Percentiles rank a stretch among this genome's conserved stretches.
Conservation (phyloP, 2,888 invertebrate genomes). For the Parnassius apollo region DNA sequence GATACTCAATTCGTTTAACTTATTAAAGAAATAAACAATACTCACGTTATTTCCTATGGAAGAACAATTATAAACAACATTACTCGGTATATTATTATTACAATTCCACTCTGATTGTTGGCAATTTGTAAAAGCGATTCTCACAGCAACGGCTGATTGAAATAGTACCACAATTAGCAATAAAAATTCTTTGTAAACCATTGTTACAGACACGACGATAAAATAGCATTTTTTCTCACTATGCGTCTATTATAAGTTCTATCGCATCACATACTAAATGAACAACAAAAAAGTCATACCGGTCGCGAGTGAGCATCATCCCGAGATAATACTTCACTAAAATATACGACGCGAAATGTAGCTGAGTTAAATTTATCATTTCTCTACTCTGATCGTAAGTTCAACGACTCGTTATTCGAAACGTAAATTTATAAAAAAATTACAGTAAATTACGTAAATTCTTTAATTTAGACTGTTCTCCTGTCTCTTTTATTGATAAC, state of each 20-base stretch:
- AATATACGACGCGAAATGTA: constrained; percentile 43
- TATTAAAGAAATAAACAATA: constrained; percentile 28
- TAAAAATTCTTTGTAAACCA: constrained; percentile 38
- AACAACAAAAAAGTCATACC: constrained; percentile 50
- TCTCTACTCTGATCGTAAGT: constrained; percentile 22
- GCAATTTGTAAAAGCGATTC: constrained; percentile 69
- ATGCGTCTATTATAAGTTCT: constrained; percentile 30
- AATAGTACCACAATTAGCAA: constrained; percentile 35
- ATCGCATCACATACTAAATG: constrained; percentile 41
- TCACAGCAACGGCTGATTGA: constrained; percentile 45
- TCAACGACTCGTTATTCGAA: constrained; percentile 22
- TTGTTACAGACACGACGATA: constrained; percentile 33
- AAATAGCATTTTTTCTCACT: constrained; percentile 33
- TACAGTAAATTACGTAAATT: constrained; percentile 16
- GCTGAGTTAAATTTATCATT: constrained; percentile 27
- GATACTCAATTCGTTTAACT: too few species aligned
- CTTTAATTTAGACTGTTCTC: neutral
- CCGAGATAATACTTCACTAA: constrained; percentile 55
- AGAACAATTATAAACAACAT: constrained; percentile 63
- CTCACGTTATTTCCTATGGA: constrained; percentile 57
- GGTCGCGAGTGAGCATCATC: constrained; percentile 50
- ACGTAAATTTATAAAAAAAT: constrained; percentile 2
- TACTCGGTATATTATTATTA: constrained; percentile 54
- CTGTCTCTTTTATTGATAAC: constrained; percentile 1
- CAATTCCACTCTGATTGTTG: constrained; percentile 70